phyloP scores from a whole-genome alignment of 1,140 invertebrate genomes.

The Babylonia areolata region DNA sequence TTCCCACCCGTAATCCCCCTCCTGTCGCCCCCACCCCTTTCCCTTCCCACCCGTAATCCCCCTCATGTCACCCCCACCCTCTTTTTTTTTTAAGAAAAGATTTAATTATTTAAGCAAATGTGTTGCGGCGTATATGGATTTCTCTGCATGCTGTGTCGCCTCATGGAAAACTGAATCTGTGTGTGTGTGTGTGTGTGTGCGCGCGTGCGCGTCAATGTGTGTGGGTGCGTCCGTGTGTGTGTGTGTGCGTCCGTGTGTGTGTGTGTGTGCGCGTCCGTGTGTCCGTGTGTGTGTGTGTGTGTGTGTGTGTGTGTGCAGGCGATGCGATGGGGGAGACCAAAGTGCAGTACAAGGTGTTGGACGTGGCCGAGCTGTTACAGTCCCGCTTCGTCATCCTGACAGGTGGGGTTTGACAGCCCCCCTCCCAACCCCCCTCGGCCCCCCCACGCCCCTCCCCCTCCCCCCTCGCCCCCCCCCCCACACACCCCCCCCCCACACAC shows the following conservation, averaged over 20 bases:
- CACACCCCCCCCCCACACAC: neutral
- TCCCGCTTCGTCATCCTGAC: constrained; percentile 92
- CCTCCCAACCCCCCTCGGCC: too few relatives aligned
- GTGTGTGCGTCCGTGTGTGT: neutral
- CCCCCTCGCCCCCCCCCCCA: too few relatives aligned
- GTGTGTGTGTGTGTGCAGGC: constrained; percentile 68
- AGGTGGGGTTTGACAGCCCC: constrained; percentile 76
- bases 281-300: neutral
- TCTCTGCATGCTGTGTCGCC: neutral
- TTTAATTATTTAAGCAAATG: too few relatives aligned
- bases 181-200: constrained; percentile 15
- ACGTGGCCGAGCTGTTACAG: constrained; percentile 90
- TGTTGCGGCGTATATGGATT: too few relatives aligned
- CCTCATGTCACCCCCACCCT: too few relatives aligned
- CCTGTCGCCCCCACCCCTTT: too few relatives aligned
- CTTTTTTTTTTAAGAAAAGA: too few relatives aligned
- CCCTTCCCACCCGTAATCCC: too few relatives aligned
- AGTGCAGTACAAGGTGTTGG: constrained; percentile 82
- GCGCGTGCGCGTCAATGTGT: neutral
- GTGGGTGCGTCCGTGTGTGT: neutral
- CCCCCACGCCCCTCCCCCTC: too few relatives aligned
- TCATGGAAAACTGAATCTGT: too few relatives aligned
- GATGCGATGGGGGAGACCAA: constrained; percentile 78
- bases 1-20: too few relatives aligned
- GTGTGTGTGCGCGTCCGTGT: too few relatives aligned